Base-by-base conservation (phyloP, 2,113 vertebrate genomes). In the Menura novaehollandiae region DNA sequence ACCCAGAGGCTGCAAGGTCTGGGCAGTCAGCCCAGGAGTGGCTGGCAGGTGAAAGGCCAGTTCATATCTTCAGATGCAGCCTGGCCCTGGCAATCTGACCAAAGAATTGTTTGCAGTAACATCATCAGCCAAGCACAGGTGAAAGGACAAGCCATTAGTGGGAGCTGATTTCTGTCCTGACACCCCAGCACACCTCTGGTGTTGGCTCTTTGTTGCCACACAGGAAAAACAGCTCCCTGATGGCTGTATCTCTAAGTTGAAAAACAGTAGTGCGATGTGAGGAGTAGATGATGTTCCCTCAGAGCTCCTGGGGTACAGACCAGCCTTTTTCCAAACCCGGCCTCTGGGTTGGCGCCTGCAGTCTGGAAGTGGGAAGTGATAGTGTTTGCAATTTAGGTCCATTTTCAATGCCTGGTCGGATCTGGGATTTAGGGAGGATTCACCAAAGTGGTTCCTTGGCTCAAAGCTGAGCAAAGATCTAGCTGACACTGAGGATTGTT, bases 21-120 rank as follows among this genome's bases (percentile, higher is more conserved):
- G 30, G 43, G 8, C 43, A 16, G 4, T 44, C 0, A 1, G 11
- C 22, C 30, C 41, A 68, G 15, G 2, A 0, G 10, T 13, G 27
- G n/a, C 35, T 62, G 46, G 14, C 20, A 22, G 26, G 15, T 75
- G 60, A 64, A 72, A 52, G 2, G 2, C 14, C 30, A 14, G 17
- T 56, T 77, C 7, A 5, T 62, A 59, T 81, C 67, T 66, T 82
- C 16, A n/a, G 66, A 82, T 5, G 13, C 33, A 69, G 15, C 51
- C 37, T 83, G 0, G 1, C 4, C 30, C 28, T 52, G 0, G 0
- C 4, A 2, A 86, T 64, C 41, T 27, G 14, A 27, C 43, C 3
- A 3, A 62, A 83, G 30, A 46, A 49, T 16, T 39, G 23, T 89
- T 88, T 66, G 11, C 71, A 63, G 43, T 15, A n/a, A 24, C 11